Base-by-base conservation (phyloP, 2,797 vertebrate genomes). In the Gila robusta region DNA sequence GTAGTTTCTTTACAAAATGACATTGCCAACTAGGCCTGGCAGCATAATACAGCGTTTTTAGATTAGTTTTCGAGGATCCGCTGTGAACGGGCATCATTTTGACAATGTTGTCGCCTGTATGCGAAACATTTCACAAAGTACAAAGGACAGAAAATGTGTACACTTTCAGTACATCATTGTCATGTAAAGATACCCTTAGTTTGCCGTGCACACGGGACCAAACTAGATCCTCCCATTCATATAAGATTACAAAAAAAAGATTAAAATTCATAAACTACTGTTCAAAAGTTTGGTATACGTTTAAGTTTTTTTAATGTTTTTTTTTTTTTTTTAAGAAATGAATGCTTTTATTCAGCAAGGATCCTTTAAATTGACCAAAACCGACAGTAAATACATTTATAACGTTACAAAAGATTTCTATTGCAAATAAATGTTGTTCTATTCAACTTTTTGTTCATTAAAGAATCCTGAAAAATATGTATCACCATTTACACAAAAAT, bases 41-140 rank as follows among this genome's bases (percentile, higher is more conserved):
- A 32, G 32, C 32, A 4, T 56, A n/a, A 56, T 8, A 23, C 54
- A 23, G 3, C 47, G 5, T 23, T 56, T 3, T 3, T 23, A 56
- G 21, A 37, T 5, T 4, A 1, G 0, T 56, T n/a, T n/a, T 10
- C 8, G 1, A 0, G 2, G 2, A 9, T 54, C 6, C 19, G 47
- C 39, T 17, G 47, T 56, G 21, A 56, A 56, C 1, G 7, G 52
- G 52, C 6, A 21, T 54, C 19, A 23, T 56, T 56, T 56, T n/a
- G 56, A 59, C 9, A 23, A 56, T 3, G 23, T 59, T n/a, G 21
- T 10, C 21, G 0, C 23, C 8, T 23, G 54, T 56, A n/a, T 59
- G 10, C 4, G 10, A 26, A 62, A 26, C n/a, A 26, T 26, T 62
- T 26, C 1, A 59, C 1, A 10, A 52, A 56, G 9, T 4, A 9